A percentile compares a stretch with the other conserved stretches of the same genome.
Evolutionary conservation across 2,888 invertebrate species (phyloP).

Genomic region (Uropetala carovei): DNA sequence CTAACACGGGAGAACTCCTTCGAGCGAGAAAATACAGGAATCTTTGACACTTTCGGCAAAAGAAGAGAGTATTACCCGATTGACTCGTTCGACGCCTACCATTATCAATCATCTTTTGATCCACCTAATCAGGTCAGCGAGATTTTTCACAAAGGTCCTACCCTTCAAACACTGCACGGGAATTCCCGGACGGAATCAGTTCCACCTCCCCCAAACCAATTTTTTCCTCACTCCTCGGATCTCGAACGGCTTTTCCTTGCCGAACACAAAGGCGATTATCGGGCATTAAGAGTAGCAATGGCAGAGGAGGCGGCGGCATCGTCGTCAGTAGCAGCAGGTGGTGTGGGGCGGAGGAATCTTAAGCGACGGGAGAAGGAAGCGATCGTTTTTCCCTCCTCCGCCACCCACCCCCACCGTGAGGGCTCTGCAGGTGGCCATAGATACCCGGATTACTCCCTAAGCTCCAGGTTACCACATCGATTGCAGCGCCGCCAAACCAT

Average conservation of each 20-base stretch:
- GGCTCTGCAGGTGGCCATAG: conserved; percentile 19
- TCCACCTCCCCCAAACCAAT: not conserved
- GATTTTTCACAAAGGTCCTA: not conserved
- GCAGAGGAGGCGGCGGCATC: not conserved
- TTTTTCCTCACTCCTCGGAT: not conserved
- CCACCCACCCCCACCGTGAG: too few species aligned
- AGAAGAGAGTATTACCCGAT: too few species aligned
- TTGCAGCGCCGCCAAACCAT: not conserved
- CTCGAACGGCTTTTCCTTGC: not conserved
- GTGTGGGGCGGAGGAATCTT: not conserved
- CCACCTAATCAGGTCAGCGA: not conserved
- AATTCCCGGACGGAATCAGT: not conserved
- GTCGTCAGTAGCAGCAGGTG: not conserved
- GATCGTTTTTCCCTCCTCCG: not conserved
- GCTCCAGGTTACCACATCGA: not conserved
- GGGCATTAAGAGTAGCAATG: not conserved
- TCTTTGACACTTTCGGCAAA: too few species aligned
- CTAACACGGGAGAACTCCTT: too few species aligned
- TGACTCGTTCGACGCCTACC: too few species aligned
- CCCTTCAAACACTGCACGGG: too few species aligned
- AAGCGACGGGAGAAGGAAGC: not conserved
- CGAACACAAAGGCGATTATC: not conserved
- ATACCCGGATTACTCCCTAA: conserved; percentile 1
- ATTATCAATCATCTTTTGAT: too few species aligned
- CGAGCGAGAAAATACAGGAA: too few species aligned